Conservation (phyloP, 37 sponge, comb jelly and placozoan genomes). For the Oopsacas minuta region DNA sequence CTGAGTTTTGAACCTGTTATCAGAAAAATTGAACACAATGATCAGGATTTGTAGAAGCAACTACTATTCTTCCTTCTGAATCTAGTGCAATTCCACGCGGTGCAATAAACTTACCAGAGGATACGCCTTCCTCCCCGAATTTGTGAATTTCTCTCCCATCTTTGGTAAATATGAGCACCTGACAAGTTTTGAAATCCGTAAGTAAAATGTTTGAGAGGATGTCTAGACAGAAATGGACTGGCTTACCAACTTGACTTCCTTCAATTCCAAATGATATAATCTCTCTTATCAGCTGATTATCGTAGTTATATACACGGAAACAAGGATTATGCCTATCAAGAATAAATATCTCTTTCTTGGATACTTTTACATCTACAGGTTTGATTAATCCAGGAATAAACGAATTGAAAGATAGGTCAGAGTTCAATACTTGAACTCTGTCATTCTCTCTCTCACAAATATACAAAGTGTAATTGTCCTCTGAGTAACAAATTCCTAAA, state of each 20-base stretch:
- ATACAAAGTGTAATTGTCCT: background rate
- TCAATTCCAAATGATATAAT: background rate
- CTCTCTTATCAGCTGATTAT: background rate
- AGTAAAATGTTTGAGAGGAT: background rate
- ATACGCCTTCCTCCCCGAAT: background rate
- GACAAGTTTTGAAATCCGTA: background rate
- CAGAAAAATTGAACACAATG: background rate
- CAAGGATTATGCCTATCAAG: background rate
- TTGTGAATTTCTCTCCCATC: background rate
- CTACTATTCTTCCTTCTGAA: background rate
- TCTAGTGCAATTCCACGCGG: background rate
- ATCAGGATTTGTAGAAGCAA: background rate
- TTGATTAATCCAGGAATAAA: background rate
- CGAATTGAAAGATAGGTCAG: background rate
- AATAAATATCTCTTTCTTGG: background rate
- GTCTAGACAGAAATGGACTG: background rate
- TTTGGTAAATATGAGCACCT: background rate
- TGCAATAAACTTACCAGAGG: background rate
- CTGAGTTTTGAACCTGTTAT: too few relatives aligned
- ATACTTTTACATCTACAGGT: background rate
- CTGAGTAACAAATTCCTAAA: background rate
- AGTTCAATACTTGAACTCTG: background rate
- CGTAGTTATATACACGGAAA: background rate
- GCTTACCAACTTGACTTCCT: background rate
- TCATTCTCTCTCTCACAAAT: background rate